Evolutionary conservation across 2,113 vertebrate species (phyloP).

Genomic region (Hippocampus abdominalis): DNA sequence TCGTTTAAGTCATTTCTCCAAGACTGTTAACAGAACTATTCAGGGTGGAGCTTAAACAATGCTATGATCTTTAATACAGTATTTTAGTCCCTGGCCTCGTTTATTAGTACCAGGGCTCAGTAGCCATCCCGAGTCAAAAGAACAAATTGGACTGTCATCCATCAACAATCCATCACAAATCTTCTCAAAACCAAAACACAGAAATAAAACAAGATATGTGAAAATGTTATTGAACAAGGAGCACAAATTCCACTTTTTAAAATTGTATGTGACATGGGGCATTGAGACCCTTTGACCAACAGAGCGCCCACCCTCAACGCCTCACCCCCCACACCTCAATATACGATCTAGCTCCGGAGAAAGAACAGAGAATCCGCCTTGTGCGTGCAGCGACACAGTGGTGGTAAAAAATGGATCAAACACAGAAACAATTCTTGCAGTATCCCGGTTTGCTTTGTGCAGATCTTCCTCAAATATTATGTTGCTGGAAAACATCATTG

Average conservation of each 20-base stretch:
- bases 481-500: constrained; percentile 21
- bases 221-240: neutral
- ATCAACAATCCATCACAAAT: neutral
- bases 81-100: too few relatives aligned
- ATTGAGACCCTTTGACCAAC: neutral
- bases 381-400: constrained; percentile 21
- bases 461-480: constrained; percentile 50
- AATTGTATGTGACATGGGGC: neutral
- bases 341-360: constrained; percentile 17
- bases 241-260: neutral
- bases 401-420: constrained; percentile 46
- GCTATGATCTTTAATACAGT: too few relatives aligned
- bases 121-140: neutral
- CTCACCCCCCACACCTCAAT: neutral
- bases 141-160: neutral
- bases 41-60: too few relatives aligned
- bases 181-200: neutral
- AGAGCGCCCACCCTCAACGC: neutral
- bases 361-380: constrained; percentile 14
- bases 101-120: too few relatives aligned
- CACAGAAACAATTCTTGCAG: constrained; percentile 21
- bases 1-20: too few relatives aligned
- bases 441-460: constrained; percentile 34
- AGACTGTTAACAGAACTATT: too few relatives aligned
- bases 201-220: neutral